Evolutionary conservation across 2,797 vertebrate species (phyloP), one percentile per base, ranked within the genome.

Genomic region (Percopsis omiscomaycus): DNA sequence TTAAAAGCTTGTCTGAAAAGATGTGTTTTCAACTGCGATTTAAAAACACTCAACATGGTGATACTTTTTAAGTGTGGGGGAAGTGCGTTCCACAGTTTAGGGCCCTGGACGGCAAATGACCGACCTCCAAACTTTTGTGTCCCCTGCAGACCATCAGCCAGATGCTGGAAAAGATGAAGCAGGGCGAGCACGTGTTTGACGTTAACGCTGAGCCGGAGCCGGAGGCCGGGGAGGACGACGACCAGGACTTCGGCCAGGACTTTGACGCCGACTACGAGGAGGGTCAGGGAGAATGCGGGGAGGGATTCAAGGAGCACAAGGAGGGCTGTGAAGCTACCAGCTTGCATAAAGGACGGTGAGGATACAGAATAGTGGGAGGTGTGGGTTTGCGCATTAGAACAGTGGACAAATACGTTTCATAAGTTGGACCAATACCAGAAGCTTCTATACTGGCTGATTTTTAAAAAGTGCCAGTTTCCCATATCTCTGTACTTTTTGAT

Each of bases 111-210:
- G n/a, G n/a, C n/a, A n/a, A n/a, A n/a, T n/a, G n/a, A n/a, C n/a
- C n/a, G n/a, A n/a, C n/a, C n/a, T n/a, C n/a, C n/a, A n/a, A n/a
- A n/a, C n/a, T n/a, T n/a, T n/a, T n/a, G 27, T 15, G 27, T 59
- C n/a, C 44, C 52, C 64, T 66, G 9, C 80, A 99, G 97, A 94
- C 93, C 2, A 91, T 92, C 69, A 94, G 92, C 2, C 94, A 94
- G 68, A 85, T 98, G 54, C 63, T 96, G 77, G 97, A 98, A 58
- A 96, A 94, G 82, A 93, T 96, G 82, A 94, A 92, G 84, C 93
- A 91, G 79, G 96, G 94, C 0, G 91, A 96, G 5, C 93, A 96
- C 11, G 94, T 82, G 0, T 99, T 98, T 6, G 93, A 98, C 3
- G 80, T 96, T 56, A 87, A 94, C 0, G 92, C 91, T 0, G 94